A percentile compares a stretch with the other conserved stretches of the same genome.
Evolutionary conservation across 1,140 invertebrate genomes (phyloP).

Genomic region (Archegozetes longisetosus): DNA sequence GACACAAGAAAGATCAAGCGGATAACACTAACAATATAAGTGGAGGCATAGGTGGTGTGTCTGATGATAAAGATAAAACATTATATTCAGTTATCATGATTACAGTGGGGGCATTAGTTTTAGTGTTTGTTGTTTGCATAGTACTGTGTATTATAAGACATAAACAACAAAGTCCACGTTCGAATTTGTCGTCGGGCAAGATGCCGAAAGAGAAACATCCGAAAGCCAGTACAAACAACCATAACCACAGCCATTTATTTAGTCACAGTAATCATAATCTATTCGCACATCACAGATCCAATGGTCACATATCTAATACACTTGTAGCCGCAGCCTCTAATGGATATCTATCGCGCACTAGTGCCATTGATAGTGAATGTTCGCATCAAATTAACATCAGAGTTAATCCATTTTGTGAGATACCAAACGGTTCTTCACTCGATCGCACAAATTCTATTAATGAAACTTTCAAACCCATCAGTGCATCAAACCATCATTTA

Average conservation of each 20-base stretch:
- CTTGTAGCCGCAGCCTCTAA: not conserved
- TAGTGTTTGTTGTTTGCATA: conserved; percentile 10
- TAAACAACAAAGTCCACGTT: conserved; percentile 6
- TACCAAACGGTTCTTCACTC: not conserved
- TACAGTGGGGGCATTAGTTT: not conserved
- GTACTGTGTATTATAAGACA: not conserved
- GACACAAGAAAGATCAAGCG: conserved; percentile 25
- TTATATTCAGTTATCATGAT: not conserved
- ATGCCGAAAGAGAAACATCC: not conserved
- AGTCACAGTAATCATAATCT: not conserved
- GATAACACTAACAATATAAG: not conserved
- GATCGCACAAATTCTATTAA: not conserved
- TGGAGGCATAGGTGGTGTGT: not conserved
- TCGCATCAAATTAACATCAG: not conserved
- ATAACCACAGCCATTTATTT: not conserved
- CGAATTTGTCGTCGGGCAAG: not conserved
- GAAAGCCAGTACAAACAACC: not conserved
- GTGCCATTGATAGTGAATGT: not conserved
- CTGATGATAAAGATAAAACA: conserved; percentile 22
- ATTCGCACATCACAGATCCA: not conserved
- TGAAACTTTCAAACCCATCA: not conserved
- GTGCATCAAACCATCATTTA: not conserved
- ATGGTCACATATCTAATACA: not conserved
- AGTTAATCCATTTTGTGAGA: not conserved
- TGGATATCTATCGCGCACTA: not conserved